Evolutionary conservation across 2,113 vertebrate species (phyloP), one percentile per base, ranked within the genome.

Genomic region (Puntigrus tetrazona): DNA sequence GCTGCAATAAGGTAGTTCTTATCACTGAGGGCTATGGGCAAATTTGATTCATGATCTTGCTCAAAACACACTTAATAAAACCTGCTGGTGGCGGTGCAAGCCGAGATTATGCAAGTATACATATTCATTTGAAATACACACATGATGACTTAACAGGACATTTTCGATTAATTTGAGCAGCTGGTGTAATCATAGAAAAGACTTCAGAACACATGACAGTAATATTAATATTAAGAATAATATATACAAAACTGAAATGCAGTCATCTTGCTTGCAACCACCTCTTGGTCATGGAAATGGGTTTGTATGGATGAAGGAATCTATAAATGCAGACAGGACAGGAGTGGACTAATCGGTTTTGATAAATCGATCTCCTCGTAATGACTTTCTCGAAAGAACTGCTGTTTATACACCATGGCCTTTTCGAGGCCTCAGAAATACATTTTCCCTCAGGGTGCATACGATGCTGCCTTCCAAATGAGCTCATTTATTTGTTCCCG

Each of bases 401-500:
- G 29, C 52, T 89, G 89, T 87, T 86, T 86, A 91, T 86, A 73
- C 81, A 85, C 75, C 63, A 69, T 82, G 78, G 76, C 76, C 84
- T 88, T 85, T 81, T 11, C 82, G 25, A 57, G 27, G 70, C 61
- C 55, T 83, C 59, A 50, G 55, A 87, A 70, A 79, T 36, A 55
- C 67, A 72, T 81, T 81, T 83, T 86, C 84, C 43, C 59, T 84
- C 72, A 85, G 79, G 45, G 43, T 69, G 61, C 81, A 63, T 31
- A 69, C 36, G 70, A 87, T 87, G 70, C 82, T 81, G 83, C 81
- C 11, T 85, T 82, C 59, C 87, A 89, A 93, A 92, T 90, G 85
- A 92, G 89, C 88, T 93, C 82, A 90, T 93, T 92, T 90, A 89
- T 87, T 92, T 83, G 72, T 72, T 82, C 87, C 83, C 88, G 85